Evolutionary conservation across 1,140 invertebrate genomes (phyloP), one percentile per base, ranked within the genome.

Genomic region (Macrocentrus cingulum): DNA sequence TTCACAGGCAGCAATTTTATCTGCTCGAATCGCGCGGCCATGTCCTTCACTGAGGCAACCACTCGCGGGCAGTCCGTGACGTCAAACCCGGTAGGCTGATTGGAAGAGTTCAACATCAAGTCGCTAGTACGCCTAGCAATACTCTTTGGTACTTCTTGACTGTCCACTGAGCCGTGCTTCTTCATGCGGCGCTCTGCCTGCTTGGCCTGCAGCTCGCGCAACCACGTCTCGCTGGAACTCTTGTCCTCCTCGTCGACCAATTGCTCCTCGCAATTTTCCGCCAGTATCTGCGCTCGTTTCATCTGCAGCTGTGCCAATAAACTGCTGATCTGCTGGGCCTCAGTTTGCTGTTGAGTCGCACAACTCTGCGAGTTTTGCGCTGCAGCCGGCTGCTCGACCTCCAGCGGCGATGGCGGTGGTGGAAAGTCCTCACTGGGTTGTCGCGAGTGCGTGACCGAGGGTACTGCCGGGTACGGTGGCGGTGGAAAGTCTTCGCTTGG

Each of bases 391-490:
- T 32, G 18, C 64, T 88, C 76, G 57, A 45, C 41, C n/a, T 91
- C 88, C 39, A 91, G 80, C 1, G 88, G 87, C 0, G 91, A 86
- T 1, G 91, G 91, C 23, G 91, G 91, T 15, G 91, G 91, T 29
- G 91, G 91, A 65, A 94, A 94, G 63, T 94, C 91, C 77, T 93
- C 91, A 76, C 91, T 93, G 0, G 88, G 84, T 75, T 94, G 91
- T 54, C 91, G 82, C 1, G 91, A 93, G 70, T 94, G 91, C 34
- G 86, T 84, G 0, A 84, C 85, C 1, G 89, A 91, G 50, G 87
- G 82, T 1, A 89, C 85, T 64, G 87, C 87, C 0, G 91, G 91
- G 73, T 92, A 93, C 0, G 91, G 91, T 3, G 83, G 83, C 2
- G 83, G 76, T 1, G 90, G 89, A 29, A 92, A 80, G 32, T 90